Evolutionary conservation across 2,888 invertebrate species (phyloP), one percentile per base, ranked within the genome.

Genomic region (Anthophora plumipes): DNA sequence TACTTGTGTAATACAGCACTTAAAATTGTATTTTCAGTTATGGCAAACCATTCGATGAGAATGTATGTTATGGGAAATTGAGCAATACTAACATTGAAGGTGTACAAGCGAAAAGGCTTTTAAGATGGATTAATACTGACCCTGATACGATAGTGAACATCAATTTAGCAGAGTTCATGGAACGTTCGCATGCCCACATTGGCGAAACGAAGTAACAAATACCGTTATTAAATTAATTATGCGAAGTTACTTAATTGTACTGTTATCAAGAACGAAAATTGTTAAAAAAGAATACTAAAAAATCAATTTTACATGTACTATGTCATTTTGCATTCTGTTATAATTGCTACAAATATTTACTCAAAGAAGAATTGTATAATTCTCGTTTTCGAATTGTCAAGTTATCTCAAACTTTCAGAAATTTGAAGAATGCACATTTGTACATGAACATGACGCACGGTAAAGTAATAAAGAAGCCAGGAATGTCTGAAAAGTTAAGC

Each of bases 101-200:
- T 22, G 60, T 68, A 52, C 80, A 68, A 61, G 39, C 82, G 1
- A 90, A 84, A 55, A 88, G 60, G 54, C 70, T 85, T 39, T 67
- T 91, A 48, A 77, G 70, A 25, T 89, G 88, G 87, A 80, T 77
- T 20, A 82, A 83, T 66, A 22, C 74, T 54, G 80, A 89, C 57
- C 70, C 82, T 11, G 46, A 71, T 68, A 85, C 85, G 6, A 67
- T 87, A 39, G 86, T 88, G 22, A 82, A 79, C 68, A 17, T 67
- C 31, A 79, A 67, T 43, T 84, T 87, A 73, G 87, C 87, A 12
- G 85, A 90, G 68, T 90, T 86, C 66, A 59, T 54, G n/a, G 31
- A 88, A 22, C 80, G 79, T 14, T 82, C 83, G 9, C 59, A 72
- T 64, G 20, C 66, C 5, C 12, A 12, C 43, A 31, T 85, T 17